A percentile compares a stretch with the other conserved stretches of the same genome.
These are phyloP conservation scores for Melospiza georgiana DNA, from an alignment of 2,113 vertebrate genomes.

Conservation along the genomic window DNA sequence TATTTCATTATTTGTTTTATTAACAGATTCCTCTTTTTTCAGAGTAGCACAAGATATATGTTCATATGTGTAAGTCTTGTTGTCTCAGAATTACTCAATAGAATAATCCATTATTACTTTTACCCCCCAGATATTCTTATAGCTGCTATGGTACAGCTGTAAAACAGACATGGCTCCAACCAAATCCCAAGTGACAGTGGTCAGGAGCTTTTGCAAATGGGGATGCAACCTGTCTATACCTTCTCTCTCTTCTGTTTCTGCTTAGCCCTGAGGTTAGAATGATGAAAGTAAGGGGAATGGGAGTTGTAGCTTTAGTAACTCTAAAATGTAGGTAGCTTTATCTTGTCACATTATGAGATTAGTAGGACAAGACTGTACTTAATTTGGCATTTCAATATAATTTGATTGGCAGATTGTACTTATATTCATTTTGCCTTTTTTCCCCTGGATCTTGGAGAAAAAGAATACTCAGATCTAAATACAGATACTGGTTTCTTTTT, in stretches of 20 bases:
- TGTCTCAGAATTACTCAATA: neutral
- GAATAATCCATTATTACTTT: neutral
- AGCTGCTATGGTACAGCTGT: neutral
- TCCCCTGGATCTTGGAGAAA: neutral
- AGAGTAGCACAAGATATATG: neutral
- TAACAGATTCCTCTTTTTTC: neutral
- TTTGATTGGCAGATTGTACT: neutral
- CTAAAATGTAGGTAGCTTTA: neutral
- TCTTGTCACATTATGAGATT: neutral
- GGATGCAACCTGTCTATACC: neutral
- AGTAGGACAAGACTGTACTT: neutral
- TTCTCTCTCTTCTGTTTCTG: neutral
- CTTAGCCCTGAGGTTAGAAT: neutral
- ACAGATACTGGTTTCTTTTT: neutral
- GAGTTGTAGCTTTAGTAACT: neutral
- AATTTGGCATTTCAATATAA: neutral
- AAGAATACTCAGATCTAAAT: neutral
- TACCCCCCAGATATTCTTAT: neutral
- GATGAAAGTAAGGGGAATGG: neutral
- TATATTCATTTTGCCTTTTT: neutral
- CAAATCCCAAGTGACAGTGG: neutral
- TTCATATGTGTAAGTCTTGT: rapidly evolving
- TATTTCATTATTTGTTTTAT: neutral
- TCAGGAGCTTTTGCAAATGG: neutral
- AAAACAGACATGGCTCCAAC: neutral